Base-by-base conservation (phyloP, 2,888 invertebrate species). In the Torymus tubicola region DNA sequence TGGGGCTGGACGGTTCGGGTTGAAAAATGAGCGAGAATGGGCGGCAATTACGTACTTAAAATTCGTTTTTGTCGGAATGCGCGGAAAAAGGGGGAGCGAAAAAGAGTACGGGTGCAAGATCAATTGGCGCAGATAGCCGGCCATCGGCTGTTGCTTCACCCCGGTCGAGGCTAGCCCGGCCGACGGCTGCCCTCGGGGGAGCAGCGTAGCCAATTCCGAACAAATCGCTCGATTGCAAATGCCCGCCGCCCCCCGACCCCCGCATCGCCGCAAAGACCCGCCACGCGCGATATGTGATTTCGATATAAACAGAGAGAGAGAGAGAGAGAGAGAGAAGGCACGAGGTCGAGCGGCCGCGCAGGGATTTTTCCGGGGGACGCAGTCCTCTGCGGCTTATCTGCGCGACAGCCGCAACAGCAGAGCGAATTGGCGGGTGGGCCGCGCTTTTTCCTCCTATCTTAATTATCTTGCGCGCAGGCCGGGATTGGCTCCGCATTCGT, bases 181-280 rank as follows among this genome's bases (percentile, higher is more conserved):
- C 55, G 61, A 52, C 31, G 73, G 70, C 73, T 42, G 21, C 52
- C 64, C 73, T 11, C 70, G 16, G 55, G 64, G 73, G 64, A 68
- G 31, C 52, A 21, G 12, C 4, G 2, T 2, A 68, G 55, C 76
- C 69, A 70, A 77, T 77, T 77, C 50, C 63, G 53, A 77, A 77
- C 64, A 77, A 77, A 77, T 77, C 70, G 76, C 55, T 42, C 76
- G 74, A 58, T 74, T 74, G 74, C 74, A 74, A 74, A 74, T 74
- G 65, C 31, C 55, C 31, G 13, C 61, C 24, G 50, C 16, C 24
- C 18, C 52, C n/a, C 11, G 14, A 31, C 16, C 65, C 42, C 50
- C 31, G 10, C 53, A 10, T 14, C 21, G 31, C 13, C 18, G 42
- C 42, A 42, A 42, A 42, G 42, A 42, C 42, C 42, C 42, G 42